Conservation (phyloP, 1,140 invertebrate genomes). For the Apolygus lucorum region DNA sequence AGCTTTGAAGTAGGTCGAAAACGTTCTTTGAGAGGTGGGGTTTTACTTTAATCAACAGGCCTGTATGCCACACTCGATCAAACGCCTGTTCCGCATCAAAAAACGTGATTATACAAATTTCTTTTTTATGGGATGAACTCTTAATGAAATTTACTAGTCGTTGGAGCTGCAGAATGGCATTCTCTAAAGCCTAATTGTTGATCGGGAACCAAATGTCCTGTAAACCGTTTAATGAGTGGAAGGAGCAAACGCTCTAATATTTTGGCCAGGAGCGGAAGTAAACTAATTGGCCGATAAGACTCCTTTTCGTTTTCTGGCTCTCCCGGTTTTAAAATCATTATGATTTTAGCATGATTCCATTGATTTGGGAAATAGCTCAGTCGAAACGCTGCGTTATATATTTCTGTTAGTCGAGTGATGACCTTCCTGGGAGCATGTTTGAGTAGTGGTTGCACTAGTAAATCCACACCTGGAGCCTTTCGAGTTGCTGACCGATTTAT, state of each 20-base stretch:
- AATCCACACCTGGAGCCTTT: not conserved
- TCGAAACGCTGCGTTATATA: not conserved
- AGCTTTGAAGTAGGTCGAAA: too few relatives aligned
- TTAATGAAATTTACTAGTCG: not conserved
- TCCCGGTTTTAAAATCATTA: not conserved
- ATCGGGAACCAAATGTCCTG: not conserved
- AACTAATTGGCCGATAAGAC: not conserved
- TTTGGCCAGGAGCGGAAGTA: not conserved
- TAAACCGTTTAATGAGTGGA: not conserved
- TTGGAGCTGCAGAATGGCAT: not conserved
- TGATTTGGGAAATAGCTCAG: not conserved
- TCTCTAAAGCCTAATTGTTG: not conserved
- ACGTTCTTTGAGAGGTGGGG: too few relatives aligned
- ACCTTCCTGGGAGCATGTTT: not conserved
- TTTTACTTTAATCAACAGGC: too few relatives aligned
- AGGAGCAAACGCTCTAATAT: too few relatives aligned
- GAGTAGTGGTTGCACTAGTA: not conserved
- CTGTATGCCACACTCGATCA: too few relatives aligned
- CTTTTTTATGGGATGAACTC: not conserved
- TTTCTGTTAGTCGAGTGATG: too few relatives aligned
- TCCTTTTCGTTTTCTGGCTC: not conserved
- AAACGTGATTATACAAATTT: too few relatives aligned
- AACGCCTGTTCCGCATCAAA: too few relatives aligned
- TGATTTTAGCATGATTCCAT: not conserved
- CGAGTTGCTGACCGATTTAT: not conserved